Base-by-base conservation (phyloP, 2,797 vertebrate species). In the Danio kyathit region DNA sequence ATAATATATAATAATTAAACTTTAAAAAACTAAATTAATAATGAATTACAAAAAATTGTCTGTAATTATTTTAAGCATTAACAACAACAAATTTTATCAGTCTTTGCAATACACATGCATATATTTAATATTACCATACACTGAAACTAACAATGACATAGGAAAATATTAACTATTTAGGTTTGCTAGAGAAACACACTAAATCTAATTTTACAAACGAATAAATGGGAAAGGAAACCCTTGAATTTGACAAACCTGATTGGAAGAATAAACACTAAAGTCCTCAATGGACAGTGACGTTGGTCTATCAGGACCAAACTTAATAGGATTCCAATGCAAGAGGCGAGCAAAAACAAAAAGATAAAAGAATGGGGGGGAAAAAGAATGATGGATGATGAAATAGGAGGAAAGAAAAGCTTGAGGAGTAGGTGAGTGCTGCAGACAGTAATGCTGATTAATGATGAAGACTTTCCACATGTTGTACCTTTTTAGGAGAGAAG, bases 401-500 rank as follows among this genome's bases (percentile, higher is more conserved):
- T 61, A 64, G 1, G 4, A 79, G 9, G 54, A 65, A 74, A 82
- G 16, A 73, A 63, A 66, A 60, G 49, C 13, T 44, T 44, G 21
- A 61, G 14, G 44, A 48, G 12, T 54, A 19, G 40, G 1, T 40
- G 57, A 81, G 40, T 54, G 21, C 70, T 44, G 56, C n/a, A 75
- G 16, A 14, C 21, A 61, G 46, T 70, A 61, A 64, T 41, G 60
- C 14, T 16, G 49, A 71, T 10, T 21, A 74, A 14, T 40, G 12
- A 49, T 52, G n/a, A 54, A 13, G 70, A 21, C 44, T 70, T 75
- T 48, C 44, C 49, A 82, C 14, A 56, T 65, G 65, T n/a, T 61
- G 48, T 96, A 99, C 98, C 98, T 99, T 99, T 94, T 99, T 99
- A 54, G 98, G 98, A 29, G 98, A 99, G 89, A 99, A 99, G 67